Conservation (phyloP, 1,140 invertebrate genomes). For the Trachymyrmex cornetzi region DNA sequence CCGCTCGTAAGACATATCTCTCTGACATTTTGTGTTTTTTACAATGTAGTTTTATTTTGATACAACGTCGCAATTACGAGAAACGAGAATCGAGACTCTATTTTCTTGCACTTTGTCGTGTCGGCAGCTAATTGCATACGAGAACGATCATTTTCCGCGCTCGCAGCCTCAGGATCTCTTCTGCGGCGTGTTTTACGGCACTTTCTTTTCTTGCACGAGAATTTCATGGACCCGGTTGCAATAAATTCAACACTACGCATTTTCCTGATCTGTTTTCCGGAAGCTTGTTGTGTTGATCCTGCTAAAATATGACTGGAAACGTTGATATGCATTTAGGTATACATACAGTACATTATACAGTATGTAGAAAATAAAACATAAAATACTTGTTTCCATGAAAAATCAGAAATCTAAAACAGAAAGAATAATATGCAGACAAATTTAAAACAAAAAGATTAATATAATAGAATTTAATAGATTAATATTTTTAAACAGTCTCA, state of each 20-base stretch:
- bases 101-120: constrained; percentile 32
- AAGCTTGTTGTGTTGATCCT: constrained; percentile 31
- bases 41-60: constrained; percentile 16
- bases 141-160: constrained; percentile 58
- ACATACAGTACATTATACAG: background rate
- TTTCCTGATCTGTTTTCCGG: constrained; percentile 53
- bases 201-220: constrained; percentile 67
- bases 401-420: background rate
- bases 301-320: background rate
- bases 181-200: constrained; percentile 59
- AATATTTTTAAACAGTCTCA: background rate
- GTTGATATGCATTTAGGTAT: background rate
- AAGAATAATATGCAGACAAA: background rate
- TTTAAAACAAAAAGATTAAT: no score
- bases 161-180: constrained; percentile 22
- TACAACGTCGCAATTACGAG: constrained; percentile 47
- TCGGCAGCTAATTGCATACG: constrained; percentile 64
- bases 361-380: background rate
- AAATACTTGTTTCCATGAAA: background rate
- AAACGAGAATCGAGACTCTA: constrained; percentile 48
- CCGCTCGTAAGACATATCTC: constrained; percentile 57
- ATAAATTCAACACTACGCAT: constrained; percentile 53
- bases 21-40: constrained; percentile 48
- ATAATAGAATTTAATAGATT: background rate
- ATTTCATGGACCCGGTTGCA: constrained; percentile 42